A percentile compares a stretch with the other conserved stretches of the same genome.
phyloP scores from a whole-genome alignment of 2,113 vertebrate genomes.

The Kobus ellipsiprymnus region DNA sequence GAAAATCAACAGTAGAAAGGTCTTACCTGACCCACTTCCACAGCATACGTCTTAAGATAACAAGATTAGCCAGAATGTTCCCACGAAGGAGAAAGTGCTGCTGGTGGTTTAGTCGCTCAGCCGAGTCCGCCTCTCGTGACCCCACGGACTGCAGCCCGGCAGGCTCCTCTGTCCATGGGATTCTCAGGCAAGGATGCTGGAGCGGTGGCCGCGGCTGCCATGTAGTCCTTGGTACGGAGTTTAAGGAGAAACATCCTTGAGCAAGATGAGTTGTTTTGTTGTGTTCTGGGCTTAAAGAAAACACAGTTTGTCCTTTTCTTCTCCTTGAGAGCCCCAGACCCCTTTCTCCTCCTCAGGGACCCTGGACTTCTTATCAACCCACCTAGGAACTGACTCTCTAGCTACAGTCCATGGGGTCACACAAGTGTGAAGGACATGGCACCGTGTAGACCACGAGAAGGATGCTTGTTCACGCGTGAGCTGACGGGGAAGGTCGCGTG shows the following conservation, averaged over 20 bases:
- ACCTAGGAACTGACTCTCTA: not conserved
- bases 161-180: not conserved
- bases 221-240: not conserved
- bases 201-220: not conserved
- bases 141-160: not conserved
- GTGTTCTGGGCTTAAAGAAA: not conserved
- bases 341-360: not conserved
- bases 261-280: not conserved
- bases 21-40: not conserved
- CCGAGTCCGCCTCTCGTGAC: fast-evolving
- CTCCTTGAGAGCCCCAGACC: not conserved
- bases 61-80: not conserved
- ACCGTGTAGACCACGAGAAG: fast-evolving
- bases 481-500: fast-evolving
- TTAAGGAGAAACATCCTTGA: not conserved
- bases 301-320: not conserved
- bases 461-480: not conserved
- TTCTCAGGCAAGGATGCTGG: not conserved
- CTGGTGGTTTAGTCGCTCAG: fast-evolving
- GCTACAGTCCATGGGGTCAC: not conserved
- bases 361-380: not conserved
- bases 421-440: fast-evolving
- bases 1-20: not conserved
- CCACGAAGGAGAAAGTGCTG: not conserved
- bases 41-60: not conserved